phyloP scores from a whole-genome alignment of 2,113 vertebrate genomes.

The Hippolais icterina region DNA sequence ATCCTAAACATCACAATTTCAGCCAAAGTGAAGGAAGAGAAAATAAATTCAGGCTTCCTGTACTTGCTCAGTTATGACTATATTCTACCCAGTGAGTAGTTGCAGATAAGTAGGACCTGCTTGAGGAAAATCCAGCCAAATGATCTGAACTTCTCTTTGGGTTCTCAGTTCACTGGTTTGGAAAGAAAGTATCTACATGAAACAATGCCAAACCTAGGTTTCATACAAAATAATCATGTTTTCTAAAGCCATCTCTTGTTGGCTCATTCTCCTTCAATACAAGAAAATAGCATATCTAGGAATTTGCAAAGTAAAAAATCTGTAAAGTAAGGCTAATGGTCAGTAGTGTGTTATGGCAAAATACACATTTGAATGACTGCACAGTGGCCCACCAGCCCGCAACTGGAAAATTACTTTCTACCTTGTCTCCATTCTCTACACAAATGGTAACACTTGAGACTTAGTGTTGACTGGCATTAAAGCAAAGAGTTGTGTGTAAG shows the following conservation, averaged over 20 bases:
- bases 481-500: not conserved
- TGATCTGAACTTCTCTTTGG: not conserved
- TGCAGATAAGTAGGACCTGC: not conserved
- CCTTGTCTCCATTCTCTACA: not conserved
- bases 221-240: not conserved
- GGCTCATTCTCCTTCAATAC: not conserved
- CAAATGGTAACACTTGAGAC: not conserved
- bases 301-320: not conserved
- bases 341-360: not conserved
- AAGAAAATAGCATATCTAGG: not conserved
- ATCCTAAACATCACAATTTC: not conserved
- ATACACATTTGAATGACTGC: not conserved
- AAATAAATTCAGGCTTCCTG: not conserved
- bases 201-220: not conserved
- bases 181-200: not conserved
- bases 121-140: not conserved
- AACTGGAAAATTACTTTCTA: not conserved
- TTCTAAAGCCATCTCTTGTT: not conserved
- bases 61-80: not conserved
- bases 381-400: not conserved
- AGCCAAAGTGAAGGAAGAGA: not conserved
- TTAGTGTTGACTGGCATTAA: not conserved
- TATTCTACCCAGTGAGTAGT: not conserved
- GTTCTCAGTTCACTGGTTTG: not conserved
- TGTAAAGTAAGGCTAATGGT: not conserved